A percentile compares a stretch with the other conserved stretches of the same genome.
Evolutionary conservation across 2,888 invertebrate species (phyloP).

Genomic region (Pristionchus mayeri): DNA sequence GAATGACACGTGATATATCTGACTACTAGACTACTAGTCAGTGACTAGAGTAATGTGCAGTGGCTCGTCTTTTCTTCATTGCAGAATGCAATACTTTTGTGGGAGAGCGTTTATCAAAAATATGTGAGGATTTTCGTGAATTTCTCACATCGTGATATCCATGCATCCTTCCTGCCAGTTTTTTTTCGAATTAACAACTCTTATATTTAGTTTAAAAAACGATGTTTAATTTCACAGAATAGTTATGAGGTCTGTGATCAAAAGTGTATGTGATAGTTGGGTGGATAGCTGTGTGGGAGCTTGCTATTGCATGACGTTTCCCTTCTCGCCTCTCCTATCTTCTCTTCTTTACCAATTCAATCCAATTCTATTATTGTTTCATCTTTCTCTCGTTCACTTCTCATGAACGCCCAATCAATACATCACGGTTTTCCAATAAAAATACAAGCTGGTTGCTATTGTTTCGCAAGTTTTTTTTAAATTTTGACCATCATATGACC

Average conservation of each 20-base stretch:
- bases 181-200: background rate
- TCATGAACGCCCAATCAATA: background rate
- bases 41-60: background rate
- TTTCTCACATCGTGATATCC: background rate
- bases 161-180: background rate
- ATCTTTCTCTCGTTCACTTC: conserved; percentile 26
- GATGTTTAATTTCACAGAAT: background rate
- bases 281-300: background rate
- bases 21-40: too few relatives aligned
- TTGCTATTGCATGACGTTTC: background rate
- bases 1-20: background rate
- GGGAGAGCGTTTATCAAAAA: too few relatives aligned
- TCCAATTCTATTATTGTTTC: background rate
- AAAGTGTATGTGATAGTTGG: too few relatives aligned
- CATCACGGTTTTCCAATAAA: too few relatives aligned
- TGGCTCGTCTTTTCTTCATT: background rate
- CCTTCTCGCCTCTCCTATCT: background rate
- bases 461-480: too few relatives aligned
- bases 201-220: too few relatives aligned
- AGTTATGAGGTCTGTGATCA: background rate
- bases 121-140: too few relatives aligned
- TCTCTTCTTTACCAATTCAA: background rate
- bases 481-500: too few relatives aligned
- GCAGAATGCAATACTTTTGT: too few relatives aligned
- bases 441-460: too few relatives aligned